Percentiles rank a stretch among this genome's conserved stretches.
Evolutionary conservation across 2,113 vertebrate genomes (phyloP).

Genomic region (Morone saxatilis): DNA sequence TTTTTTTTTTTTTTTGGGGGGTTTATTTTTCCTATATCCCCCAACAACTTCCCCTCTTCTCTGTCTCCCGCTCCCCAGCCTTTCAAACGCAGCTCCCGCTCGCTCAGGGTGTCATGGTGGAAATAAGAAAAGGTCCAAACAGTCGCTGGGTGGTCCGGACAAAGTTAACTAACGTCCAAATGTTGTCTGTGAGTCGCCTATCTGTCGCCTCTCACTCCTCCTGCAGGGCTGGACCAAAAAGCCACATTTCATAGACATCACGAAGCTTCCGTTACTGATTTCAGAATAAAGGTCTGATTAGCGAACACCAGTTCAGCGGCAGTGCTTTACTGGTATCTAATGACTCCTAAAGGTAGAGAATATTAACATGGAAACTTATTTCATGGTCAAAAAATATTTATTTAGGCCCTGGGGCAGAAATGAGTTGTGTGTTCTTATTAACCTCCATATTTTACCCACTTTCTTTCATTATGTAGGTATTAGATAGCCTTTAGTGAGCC

Average conservation of each 20-base stretch:
- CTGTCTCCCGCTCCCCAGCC: conserved; percentile 70
- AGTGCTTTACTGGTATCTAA: not conserved
- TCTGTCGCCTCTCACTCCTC: conserved; percentile 58
- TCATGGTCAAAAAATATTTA: not conserved
- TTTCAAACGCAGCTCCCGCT: conserved; percentile 7
- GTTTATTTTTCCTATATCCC: conserved; percentile 47
- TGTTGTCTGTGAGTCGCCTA: conserved; percentile 20
- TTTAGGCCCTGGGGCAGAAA: not conserved
- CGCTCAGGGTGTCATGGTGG: conserved; percentile 31
- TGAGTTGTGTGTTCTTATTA: not conserved
- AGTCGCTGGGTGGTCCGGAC: conserved; percentile 15
- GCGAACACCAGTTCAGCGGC: not conserved
- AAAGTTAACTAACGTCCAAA: conserved; percentile 4
- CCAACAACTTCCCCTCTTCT: conserved; percentile 72
- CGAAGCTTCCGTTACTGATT: not conserved
- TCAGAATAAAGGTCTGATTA: conserved; percentile 58
- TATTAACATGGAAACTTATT: not conserved
- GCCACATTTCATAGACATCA: rapidly evolving
- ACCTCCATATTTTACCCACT: not conserved
- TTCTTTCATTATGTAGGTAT: not conserved
- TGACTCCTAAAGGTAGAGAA: not conserved
- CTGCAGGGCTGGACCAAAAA: conserved; percentile 27
- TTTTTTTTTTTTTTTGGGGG: conserved; percentile 5
- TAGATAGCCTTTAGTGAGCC: no score
- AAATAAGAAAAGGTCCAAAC: not conserved